Evolutionary conservation across 2,797 vertebrate genomes (phyloP), one percentile per base, ranked within the genome.

Genomic region (Austrolebias charrua): DNA sequence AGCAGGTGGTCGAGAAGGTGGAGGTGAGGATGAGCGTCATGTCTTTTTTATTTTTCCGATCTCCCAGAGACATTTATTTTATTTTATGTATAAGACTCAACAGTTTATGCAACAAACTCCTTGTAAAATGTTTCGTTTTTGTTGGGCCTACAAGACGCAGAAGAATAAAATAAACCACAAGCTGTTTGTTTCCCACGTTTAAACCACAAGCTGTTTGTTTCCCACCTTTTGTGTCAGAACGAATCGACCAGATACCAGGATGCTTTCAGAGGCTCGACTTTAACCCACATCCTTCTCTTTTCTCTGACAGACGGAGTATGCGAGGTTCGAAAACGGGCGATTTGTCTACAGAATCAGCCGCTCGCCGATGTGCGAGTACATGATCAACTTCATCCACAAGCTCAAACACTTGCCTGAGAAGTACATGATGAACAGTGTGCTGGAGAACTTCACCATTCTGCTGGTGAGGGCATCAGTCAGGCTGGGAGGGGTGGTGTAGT

Each of bases 351-450:
- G 96, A 87, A 97, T 99, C 93, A 97, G 93, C 69, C 97, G 97
- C 60, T 98, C 97, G 7, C 97, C 97, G 0, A 98, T 99, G 97
- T 99, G 97, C 88, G 97, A 98, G 94, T 99, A 99, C 76, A 99
- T 99, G 97, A 98, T 99, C 91, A 99, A 99, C 92, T 99, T 99
- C 90, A 98, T 99, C 89, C 97, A 99, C 92, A 99, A 99, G 82
- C 95, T 99, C 76, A 98, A 98, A 86, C 97, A 99, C 90, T 91
- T 99, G 91, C 97, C 97, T 2, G 97, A 99, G 91, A 99, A 99
- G 76, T 99, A 99, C 88, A 99, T 99, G 97, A 99, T 99, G 97
- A 99, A 99, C 94, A 99, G 97, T 1, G 97, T 99, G 74, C 92
- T 99, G 92, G 97, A 99, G 93, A 99, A 99, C 89, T 99, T 99